A percentile compares a stretch with the other conserved stretches of the same genome.
Conservation (phyloP, 2,797 vertebrate genomes). For the Carduelis carduelis region DNA sequence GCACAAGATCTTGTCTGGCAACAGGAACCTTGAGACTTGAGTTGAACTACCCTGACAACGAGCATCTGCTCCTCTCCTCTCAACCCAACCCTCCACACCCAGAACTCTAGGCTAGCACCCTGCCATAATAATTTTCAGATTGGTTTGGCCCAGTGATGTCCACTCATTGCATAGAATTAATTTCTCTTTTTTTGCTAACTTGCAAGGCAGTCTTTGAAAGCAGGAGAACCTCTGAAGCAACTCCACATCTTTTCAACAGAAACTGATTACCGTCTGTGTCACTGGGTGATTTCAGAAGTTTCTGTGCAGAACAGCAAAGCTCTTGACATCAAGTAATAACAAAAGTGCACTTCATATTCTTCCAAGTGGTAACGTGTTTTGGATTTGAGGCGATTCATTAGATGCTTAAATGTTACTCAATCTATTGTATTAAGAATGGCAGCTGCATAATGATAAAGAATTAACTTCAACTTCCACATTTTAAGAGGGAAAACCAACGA, state of each 20-base stretch:
- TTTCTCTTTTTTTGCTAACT: background rate
- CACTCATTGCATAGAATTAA: background rate
- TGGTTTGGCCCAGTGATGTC: background rate
- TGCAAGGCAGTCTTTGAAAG: background rate
- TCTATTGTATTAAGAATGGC: background rate
- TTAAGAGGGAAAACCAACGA: background rate
- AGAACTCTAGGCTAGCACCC: background rate
- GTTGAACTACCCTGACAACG: background rate
- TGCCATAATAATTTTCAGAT: background rate
- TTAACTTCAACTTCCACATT: background rate
- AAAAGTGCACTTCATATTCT: background rate
- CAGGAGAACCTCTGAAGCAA: background rate
- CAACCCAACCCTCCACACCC: background rate
- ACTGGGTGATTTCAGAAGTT: background rate
- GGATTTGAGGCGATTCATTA: background rate
- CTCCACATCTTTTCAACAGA: background rate
- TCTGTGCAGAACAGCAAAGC: background rate
- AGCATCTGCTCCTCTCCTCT: background rate
- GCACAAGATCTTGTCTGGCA: background rate
- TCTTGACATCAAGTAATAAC: background rate
- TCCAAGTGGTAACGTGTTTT: background rate
- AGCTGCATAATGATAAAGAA: background rate
- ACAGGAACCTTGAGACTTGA: background rate
- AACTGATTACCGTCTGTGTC: background rate
- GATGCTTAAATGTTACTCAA: background rate